These are phyloP conservation scores for Branchipolynoe longqiensis DNA, from an alignment of 2,888 invertebrate genomes.

Conservation along the genomic window DNA sequence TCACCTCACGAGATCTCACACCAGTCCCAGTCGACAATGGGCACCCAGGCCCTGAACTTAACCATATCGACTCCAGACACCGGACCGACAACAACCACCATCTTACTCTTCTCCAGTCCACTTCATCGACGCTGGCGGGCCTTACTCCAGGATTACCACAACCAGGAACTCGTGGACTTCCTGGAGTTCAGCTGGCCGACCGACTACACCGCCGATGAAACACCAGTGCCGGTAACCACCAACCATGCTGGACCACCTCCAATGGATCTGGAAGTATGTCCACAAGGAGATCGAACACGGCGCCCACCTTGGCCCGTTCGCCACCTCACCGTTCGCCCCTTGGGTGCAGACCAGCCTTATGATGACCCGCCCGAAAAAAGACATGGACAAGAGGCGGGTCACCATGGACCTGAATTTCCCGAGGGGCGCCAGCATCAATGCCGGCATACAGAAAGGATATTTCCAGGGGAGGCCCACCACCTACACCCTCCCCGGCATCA, in stretches of 20 bases:
- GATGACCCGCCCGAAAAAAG: neutral
- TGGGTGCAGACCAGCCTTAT: neutral
- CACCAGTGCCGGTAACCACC: neutral
- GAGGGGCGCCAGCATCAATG: neutral
- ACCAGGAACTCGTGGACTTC: neutral
- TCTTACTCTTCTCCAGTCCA: no score
- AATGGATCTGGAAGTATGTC: neutral
- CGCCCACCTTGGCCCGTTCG: neutral
- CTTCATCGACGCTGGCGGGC: no score
- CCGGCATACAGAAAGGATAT: neutral
- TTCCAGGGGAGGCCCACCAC: neutral
- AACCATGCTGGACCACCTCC: neutral
- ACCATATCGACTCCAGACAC: no score
- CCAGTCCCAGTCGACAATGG: no score
- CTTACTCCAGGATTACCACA: neutral
- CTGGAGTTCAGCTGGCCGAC: neutral
- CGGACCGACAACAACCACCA: no score
- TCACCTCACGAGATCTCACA: no score
- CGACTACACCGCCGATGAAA: neutral
- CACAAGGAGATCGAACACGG: neutral
- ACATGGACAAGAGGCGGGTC: neutral
- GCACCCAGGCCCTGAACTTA: no score
- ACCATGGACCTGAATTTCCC: neutral
- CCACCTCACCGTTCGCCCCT: neutral
- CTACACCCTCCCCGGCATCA: neutral